Evolutionary conservation across 2,113 vertebrate species (phyloP), one percentile per base, ranked within the genome.

Genomic region (Syngnathoides biaculeatus): DNA sequence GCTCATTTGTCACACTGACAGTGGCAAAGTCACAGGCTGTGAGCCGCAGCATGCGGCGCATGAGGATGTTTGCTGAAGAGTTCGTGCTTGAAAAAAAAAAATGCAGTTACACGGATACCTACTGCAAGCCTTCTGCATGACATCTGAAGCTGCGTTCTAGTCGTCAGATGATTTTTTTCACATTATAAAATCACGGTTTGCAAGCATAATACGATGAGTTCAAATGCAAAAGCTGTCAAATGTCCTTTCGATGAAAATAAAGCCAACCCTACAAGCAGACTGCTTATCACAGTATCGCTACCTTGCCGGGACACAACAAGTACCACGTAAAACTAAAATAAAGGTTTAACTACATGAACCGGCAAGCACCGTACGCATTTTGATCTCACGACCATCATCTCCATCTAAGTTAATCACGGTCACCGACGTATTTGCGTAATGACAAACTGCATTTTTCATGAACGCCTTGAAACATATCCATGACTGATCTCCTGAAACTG

Each of bases 31-130:
- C 27, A 20, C 56, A 12, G 15, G 56, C 17, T 26, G 27, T 20
- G 58, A 20, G 58, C 20, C 60, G 8, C 39, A 63, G 60, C 22
- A 15, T 45, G 60, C n/a, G n/a, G 39, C n/a, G 13, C 60, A 45
- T 26, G 27, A 63, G 30, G 20, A 60, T 60, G 58, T 60, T 60
- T 60, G 58, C 58, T 60, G 58, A n/a, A 39, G 58, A 60, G 58
- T 12, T 39, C 13, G 1, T 30, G 55, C 26, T 57, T 30, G 17
- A 57, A 57, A 55, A n/a, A n/a, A n/a, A n/a, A n/a, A n/a, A n/a
- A n/a, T n/a, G n/a, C n/a, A n/a, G n/a, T n/a, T 55, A 55, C 52
- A 24, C 52, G 24, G 52, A 13, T 12, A 55, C 52, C 52, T 55
- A 55, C 26, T 22, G 22, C 30, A 17, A 30, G 26, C 3, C 55